Evolutionary conservation across 2,888 invertebrate species (phyloP).

Genomic region (Exephanes ischioxanthus): DNA sequence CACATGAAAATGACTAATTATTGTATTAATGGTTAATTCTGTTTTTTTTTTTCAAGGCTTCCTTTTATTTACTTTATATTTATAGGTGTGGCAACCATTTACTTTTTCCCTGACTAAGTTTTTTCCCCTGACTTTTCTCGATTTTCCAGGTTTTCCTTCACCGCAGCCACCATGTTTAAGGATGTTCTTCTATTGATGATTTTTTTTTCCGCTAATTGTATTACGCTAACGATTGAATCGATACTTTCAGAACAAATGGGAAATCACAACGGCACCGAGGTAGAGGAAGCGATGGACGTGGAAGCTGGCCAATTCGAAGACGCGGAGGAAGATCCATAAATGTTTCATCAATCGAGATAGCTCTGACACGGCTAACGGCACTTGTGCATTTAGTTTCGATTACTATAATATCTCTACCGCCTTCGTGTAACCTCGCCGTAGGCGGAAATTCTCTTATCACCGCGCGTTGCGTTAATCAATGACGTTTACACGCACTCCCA

Average conservation of each 20-base stretch:
- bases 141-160: too few species aligned
- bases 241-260: constrained; percentile 83
- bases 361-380: constrained; percentile 69
- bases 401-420: constrained; percentile 46
- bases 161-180: background rate
- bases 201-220: too few species aligned
- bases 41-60: background rate
- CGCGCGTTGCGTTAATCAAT: constrained; percentile 26
- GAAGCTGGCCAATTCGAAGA: constrained; percentile 87
- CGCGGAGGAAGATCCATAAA: constrained; percentile 86
- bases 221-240: background rate
- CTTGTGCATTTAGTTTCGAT: constrained; percentile 80
- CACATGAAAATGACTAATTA: too few species aligned
- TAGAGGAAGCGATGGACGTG: constrained; percentile 85
- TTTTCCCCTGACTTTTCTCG: background rate
- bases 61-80: too few species aligned
- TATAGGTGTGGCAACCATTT: too few species aligned
- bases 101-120: too few species aligned
- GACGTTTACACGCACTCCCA: constrained; percentile 19
- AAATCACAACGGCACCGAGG: constrained; percentile 82
- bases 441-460: constrained; percentile 46
- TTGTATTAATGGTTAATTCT: too few species aligned
- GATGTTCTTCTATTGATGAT: background rate
- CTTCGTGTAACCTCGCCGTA: constrained; percentile 41
- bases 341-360: constrained; percentile 27